Evolutionary conservation across 2,888 invertebrate genomes (phyloP), one percentile per base, ranked within the genome.

Genomic region (Schizotus pectinicornis): DNA sequence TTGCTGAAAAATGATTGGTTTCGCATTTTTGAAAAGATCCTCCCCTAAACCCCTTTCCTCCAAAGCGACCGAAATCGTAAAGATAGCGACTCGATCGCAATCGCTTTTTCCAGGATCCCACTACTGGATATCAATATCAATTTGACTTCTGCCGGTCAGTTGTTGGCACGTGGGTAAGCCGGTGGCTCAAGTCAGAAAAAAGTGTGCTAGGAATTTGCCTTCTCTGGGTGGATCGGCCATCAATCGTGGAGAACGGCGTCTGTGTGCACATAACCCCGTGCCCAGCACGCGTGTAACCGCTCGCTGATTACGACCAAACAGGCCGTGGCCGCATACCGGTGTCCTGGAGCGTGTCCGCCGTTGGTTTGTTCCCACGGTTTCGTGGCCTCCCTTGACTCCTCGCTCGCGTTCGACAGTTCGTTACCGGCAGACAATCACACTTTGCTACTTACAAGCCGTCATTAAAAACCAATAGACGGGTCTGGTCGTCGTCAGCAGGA

Each of bases 301-400:
- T 69, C 67, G 63, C 61, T 62, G 69, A 69, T 69, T 68, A 67
- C 67, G 63, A 61, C 56, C 67, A 65, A 66, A 66, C 68, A 64
- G 67, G 65, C 69, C 68, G 67, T 65, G 67, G 68, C 65, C 67
- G 68, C 72, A 73, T 73, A 71, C 74, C 74, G 70, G 66, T 72
- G 67, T 68, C 69, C 58, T 67, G 74, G 65, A 75, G 74, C 75
- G 74, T 74, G 74, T 73, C 74, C 71, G 61, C 54, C 81, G 80
- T 79, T 80, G 80, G 80, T 70, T 69, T 59, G 61, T 72, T 72
- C 70, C 69, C 72, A 72, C 72, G 72, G 67, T 69, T 56, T 55
- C 63, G 52, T 63, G 58, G 22, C 55, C 62, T 59, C 65, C 64
- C 61, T 53, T 46, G 59, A 55, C 52, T 54, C 52, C 49, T 56